Evolutionary conservation across 2,113 vertebrate species (phyloP).

Genomic region (Ardeotis arabs): DNA sequence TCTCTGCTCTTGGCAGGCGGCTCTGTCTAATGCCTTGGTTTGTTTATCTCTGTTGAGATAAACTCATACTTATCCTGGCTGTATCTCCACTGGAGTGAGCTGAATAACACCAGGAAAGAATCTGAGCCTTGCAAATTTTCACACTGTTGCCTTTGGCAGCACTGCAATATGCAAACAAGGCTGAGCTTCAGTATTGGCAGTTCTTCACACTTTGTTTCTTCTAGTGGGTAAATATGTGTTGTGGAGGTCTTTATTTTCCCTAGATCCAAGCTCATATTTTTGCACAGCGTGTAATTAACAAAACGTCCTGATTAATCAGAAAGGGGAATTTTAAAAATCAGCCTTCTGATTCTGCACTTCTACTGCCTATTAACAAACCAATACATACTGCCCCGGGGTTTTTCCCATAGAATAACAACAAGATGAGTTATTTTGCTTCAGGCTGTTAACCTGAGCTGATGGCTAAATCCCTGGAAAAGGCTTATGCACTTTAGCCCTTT

Average conservation of each 20-base stretch:
- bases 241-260: neutral
- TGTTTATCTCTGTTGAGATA: neutral
- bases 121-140: neutral
- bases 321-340: neutral
- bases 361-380: slow-evolving; percentile 15
- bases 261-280: neutral
- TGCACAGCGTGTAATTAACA: neutral
- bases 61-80: neutral
- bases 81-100: neutral
- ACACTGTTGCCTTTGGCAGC: slow-evolving; percentile 15
- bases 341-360: neutral
- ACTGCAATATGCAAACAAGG: neutral
- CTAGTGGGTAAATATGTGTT: neutral
- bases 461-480: neutral
- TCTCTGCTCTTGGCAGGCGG: neutral
- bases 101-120: neutral
- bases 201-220: neutral
- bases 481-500: neutral
- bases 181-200: neutral
- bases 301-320: neutral
- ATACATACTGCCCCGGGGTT: neutral
- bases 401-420: neutral
- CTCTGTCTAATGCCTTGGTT: neutral
- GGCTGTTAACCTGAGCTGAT: slow-evolving; percentile 7
- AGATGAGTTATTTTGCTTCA: slow-evolving; percentile 30